Evolutionary conservation across 2,888 invertebrate species (phyloP).

Genomic region (Linnaemya vulpina): DNA sequence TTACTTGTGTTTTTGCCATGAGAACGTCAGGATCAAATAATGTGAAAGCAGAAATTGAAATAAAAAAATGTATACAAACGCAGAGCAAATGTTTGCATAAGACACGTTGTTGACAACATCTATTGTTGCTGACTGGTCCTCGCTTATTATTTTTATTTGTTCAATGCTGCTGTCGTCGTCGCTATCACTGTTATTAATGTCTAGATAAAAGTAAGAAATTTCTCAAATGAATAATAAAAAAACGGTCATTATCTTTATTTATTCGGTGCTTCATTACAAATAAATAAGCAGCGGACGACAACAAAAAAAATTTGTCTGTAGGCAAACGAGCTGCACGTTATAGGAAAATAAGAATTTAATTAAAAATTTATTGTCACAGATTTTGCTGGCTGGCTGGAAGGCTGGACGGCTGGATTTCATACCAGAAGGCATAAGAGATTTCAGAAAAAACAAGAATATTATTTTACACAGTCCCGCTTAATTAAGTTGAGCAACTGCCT

Average conservation of each 20-base stretch:
- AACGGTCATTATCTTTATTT: constrained; percentile 55
- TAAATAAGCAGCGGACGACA: not conserved
- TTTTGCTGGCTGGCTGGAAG: not conserved
- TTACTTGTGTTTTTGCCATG: constrained; percentile 32
- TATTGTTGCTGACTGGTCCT: constrained; percentile 28
- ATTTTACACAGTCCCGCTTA: not conserved
- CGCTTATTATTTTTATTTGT: constrained; percentile 24
- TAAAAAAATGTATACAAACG: not conserved
- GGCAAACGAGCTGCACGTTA: not conserved
- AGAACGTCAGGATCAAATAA: constrained; percentile 35
- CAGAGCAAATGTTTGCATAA: constrained; percentile 49
- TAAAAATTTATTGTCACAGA: constrained; percentile 38
- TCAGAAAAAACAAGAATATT: not conserved
- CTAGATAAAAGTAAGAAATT: constrained; percentile 48
- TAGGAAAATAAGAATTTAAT: constrained; percentile 18
- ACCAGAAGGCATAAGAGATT: not conserved
- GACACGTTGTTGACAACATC: constrained; percentile 55
- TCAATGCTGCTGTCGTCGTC: constrained; percentile 32
- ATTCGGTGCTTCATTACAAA: constrained; percentile 43
- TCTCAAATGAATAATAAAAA: constrained; percentile 20
- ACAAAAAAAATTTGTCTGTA: not conserved
- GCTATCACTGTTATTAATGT: constrained; percentile 49
- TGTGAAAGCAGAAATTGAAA: not conserved
- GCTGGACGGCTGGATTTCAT: no score
- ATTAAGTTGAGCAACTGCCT: constrained; percentile 8